A percentile compares a stretch with the other conserved stretches of the same genome.
phyloP scores from a whole-genome alignment of 1,140 invertebrate genomes.

The Pantala flavescens region DNA sequence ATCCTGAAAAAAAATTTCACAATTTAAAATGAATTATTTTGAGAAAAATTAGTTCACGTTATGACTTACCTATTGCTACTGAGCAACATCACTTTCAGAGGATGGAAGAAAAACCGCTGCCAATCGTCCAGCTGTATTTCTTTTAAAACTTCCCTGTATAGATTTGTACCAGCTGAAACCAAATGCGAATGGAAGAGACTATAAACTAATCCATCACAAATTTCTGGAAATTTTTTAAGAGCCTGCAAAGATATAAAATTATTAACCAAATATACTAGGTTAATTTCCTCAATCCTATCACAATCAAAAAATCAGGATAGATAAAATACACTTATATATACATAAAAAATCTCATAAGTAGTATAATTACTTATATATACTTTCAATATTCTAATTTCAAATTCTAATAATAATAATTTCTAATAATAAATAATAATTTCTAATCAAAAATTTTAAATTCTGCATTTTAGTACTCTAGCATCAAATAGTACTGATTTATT shows the following conservation, averaged over 20 bases:
- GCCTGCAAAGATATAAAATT: neutral
- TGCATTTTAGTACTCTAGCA: too few relatives aligned
- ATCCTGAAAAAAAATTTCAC: conserved; percentile 26
- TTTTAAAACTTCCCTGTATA: conserved; percentile 28
- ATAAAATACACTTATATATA: neutral
- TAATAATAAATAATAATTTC: neutral
- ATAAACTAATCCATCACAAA: neutral
- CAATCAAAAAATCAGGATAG: neutral
- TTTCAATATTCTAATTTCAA: too few relatives aligned
- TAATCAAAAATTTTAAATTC: too few relatives aligned
- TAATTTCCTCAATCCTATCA: neutral
- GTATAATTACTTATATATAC: too few relatives aligned
- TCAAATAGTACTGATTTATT: too few relatives aligned
- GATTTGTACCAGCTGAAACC: conserved; percentile 25
- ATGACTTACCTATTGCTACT: conserved; percentile 12
- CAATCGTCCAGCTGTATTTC: conserved; percentile 27
- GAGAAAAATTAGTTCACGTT: neutral
- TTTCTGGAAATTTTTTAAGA: neutral
- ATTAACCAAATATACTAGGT: neutral
- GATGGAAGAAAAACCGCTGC: conserved; percentile 24
- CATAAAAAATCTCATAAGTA: neutral
- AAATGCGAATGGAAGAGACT: neutral
- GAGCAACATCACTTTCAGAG: conserved; percentile 26
- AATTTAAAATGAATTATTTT: conserved; percentile 14
- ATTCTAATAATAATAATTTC: too few relatives aligned